Conservation (phyloP, 2,113 vertebrate genomes). For the Aldabrachelys gigantea region DNA sequence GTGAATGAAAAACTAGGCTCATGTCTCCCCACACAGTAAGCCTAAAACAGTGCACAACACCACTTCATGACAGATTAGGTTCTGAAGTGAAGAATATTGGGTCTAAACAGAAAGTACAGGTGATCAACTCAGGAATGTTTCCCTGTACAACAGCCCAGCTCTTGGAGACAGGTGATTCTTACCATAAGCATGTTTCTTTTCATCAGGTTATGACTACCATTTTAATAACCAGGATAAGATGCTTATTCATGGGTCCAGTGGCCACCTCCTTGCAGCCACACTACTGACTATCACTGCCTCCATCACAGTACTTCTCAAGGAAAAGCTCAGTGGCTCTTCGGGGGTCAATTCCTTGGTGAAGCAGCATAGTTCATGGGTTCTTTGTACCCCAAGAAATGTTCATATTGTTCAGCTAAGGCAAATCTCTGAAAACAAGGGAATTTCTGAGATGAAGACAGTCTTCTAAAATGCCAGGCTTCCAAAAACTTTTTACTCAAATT, state of each 20-base stretch:
- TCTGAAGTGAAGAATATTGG: fast-evolving
- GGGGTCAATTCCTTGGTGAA: background rate
- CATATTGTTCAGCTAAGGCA: background rate
- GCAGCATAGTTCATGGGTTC: background rate
- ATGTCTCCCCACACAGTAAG: background rate
- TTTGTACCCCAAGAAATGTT: background rate
- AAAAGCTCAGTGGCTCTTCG: no score
- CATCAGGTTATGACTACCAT: background rate
- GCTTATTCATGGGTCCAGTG: background rate
- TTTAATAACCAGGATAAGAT: background rate
- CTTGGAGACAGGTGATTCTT: background rate
- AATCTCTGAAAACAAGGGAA: background rate
- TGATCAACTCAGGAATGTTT: background rate
- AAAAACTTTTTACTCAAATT: background rate
- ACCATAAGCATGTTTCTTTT: background rate
- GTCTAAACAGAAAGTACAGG: background rate
- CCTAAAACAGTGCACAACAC: background rate
- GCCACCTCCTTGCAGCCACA: conserved; percentile 13
- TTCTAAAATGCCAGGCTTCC: background rate
- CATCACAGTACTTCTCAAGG: background rate
- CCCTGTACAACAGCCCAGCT: background rate
- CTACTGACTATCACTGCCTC: background rate
- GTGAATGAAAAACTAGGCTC: background rate
- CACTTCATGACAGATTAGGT: background rate
- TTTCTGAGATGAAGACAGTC: background rate